These are phyloP conservation scores for Eudasyphora cyanicolor DNA, from an alignment of 2,888 invertebrate species.

Conservation along the genomic window DNA sequence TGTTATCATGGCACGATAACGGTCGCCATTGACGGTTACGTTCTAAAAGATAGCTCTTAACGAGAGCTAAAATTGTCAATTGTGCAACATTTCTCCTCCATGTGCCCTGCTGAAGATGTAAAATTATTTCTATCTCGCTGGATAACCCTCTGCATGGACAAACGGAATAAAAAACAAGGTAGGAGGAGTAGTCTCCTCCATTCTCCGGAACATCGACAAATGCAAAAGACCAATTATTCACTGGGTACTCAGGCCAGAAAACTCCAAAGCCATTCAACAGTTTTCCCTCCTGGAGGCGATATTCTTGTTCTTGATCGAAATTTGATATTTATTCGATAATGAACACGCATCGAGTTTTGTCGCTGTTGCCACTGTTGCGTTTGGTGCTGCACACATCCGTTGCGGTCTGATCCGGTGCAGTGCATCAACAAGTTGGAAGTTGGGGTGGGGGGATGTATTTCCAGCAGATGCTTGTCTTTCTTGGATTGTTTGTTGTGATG, in stretches of 20 bases:
- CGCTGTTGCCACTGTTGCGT: conserved; percentile 10
- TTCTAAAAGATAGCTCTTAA: too few species aligned
- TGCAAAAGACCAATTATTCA: conserved; percentile 60
- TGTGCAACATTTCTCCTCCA: too few species aligned
- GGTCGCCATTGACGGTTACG: too few species aligned
- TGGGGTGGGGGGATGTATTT: conserved; percentile 57
- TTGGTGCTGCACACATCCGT: conserved; percentile 56
- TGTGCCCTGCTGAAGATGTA: too few species aligned
- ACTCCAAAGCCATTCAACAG: conserved; percentile 68
- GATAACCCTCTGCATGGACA: not conserved
- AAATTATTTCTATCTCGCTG: too few species aligned
- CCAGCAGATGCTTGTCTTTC: conserved; percentile 59
- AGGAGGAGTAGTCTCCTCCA: conserved; percentile 1
- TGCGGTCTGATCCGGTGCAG: not conserved
- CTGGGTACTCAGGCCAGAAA: conserved; percentile 29
- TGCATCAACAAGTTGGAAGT: conserved; percentile 48
- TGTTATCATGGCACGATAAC: too few species aligned
- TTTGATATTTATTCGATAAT: conserved; percentile 79
- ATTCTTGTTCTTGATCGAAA: conserved; percentile 76
- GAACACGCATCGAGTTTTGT: conserved; percentile 66
- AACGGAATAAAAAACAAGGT: not conserved
- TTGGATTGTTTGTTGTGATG: conserved; percentile 14
- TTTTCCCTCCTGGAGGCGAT: conserved; percentile 72
- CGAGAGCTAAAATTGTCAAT: too few species aligned
- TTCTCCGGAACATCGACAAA: conserved; percentile 72